A percentile compares a stretch with the other conserved stretches of the same genome.
These are phyloP conservation scores for Chrysaora quinquecirrha DNA, from an alignment of 30 jellyfish, hydroid and myxozoan genomes.

Conservation along the genomic window DNA sequence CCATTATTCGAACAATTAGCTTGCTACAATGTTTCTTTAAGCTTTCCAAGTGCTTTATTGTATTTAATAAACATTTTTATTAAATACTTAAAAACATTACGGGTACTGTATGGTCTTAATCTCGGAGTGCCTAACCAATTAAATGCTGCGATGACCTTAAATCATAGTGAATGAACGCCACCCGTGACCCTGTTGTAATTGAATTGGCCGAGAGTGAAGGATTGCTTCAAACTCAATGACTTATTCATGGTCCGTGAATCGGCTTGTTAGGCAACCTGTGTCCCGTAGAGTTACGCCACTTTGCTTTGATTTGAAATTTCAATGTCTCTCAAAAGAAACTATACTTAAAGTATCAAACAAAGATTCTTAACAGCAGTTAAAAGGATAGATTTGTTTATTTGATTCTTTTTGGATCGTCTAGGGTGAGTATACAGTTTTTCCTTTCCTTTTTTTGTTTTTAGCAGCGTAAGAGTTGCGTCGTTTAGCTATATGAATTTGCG, in stretches of 20 bases:
- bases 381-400: too few relatives aligned
- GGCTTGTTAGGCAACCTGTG: conserved; percentile 29
- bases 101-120: conserved; percentile 5
- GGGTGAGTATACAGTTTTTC: too few relatives aligned
- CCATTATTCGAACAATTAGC: too few relatives aligned
- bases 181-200: conserved; percentile 57
- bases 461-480: too few relatives aligned
- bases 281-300: conserved; percentile 52
- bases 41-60: too few relatives aligned
- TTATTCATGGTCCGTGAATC: conserved; percentile 55
- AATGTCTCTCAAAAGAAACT: conserved; percentile 8
- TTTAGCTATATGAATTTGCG: too few relatives aligned
- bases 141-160: conserved; percentile 57
- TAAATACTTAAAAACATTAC: too few relatives aligned
- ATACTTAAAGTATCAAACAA: conserved; percentile 1
- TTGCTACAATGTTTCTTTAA: too few relatives aligned
- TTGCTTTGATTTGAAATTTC: neutral
- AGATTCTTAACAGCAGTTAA: too few relatives aligned
- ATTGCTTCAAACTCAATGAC: conserved; percentile 6
- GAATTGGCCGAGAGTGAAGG: conserved; percentile 23
- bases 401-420: too few relatives aligned
- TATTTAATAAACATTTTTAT: too few relatives aligned
- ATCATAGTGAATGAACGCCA: conserved; percentile 25
- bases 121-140: conserved; percentile 18
- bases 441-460: too few relatives aligned